phyloP scores from a whole-genome alignment of 2,888 invertebrate genomes.

The Diadegma fenestrale region DNA sequence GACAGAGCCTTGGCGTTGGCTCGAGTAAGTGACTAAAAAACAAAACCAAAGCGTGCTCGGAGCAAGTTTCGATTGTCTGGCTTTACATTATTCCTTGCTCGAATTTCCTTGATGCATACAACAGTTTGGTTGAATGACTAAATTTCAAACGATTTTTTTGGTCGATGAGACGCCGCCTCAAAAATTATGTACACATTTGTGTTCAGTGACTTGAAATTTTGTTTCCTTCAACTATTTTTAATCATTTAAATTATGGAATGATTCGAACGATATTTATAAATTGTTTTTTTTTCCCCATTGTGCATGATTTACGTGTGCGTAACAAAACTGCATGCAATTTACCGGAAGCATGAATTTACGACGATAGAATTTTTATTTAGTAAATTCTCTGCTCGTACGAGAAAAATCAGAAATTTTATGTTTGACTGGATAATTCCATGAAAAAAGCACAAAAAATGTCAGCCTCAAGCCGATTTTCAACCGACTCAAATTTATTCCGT shows the following conservation, averaged over 20 bases:
- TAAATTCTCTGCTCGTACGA: neutral
- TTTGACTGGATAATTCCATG: too few relatives aligned
- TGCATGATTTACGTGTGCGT: constrained; percentile 39
- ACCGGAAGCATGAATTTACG: constrained; percentile 16
- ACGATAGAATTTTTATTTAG: neutral
- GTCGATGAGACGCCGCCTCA: neutral
- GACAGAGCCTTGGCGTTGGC: constrained; percentile 96
- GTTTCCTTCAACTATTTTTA: neutral
- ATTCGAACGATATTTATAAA: neutral
- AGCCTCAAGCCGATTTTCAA: too few relatives aligned
- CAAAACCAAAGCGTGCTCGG: constrained; percentile 46
- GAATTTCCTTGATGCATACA: constrained; percentile 39
- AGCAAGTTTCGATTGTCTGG: constrained; percentile 59
- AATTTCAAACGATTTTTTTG: neutral
- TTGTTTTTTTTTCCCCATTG: neutral
- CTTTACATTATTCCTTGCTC: constrained; percentile 57
- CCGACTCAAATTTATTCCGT: too few relatives aligned
- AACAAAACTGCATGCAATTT: constrained; percentile 30
- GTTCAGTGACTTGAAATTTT: neutral
- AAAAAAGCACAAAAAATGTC: too few relatives aligned
- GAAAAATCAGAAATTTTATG: too few relatives aligned
- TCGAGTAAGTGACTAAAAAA: constrained; percentile 89
- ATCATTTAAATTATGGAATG: neutral
- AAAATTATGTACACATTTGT: neutral
- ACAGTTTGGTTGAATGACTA: neutral